Base-by-base conservation (phyloP, 2,113 vertebrate genomes). In the Toxotes chatareus region DNA sequence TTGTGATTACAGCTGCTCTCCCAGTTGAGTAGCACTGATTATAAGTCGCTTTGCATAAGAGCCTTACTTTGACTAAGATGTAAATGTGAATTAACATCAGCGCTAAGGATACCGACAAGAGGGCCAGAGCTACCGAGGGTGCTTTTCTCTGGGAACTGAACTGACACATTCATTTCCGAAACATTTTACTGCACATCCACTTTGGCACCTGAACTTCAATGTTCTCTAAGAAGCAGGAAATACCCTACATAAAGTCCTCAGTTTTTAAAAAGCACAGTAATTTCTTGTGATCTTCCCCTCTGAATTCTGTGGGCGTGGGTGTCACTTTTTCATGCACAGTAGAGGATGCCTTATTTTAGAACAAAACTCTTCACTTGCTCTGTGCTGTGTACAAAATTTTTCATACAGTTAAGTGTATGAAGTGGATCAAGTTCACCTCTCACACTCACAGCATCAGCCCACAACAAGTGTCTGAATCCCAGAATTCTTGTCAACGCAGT, bases 41-140 rank as follows among this genome's bases (percentile, higher is more conserved):
- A 82, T 72, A 83, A 74, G 44, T 72, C 23, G 17, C 65, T 79
- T 83, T 86, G 68, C 71, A 79, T 87, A 68, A 87, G 60, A 87
- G 81, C 40, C 57, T 78, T 40, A 55, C 49, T 47, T 72, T 83
- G 60, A 87, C 64, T 66, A 65, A 75, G 53, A 82, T 73, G 56
- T 86, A 77, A 88, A 86, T 84, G 77, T 80, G 59, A 85, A 87
- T 86, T 78, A 80, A 51, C 27, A 31, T 84, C 78, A 76, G 57
- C 1, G 23, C 27, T 32, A 32, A 82, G 65, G 70, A 85, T 51
- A 61, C 21, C 57, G 60, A 76, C 53, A 63, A 75, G 68, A 69
- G 44, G 55, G 3, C 60, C 71, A 71, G 61, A 75, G 82, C 59
- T 59, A 17, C 63, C 10, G 34, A 79, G 42, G 61, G 31, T 34